Evolutionary conservation across 2,113 vertebrate species (phyloP), one percentile per base, ranked within the genome.

Genomic region (Phycodurus eques): DNA sequence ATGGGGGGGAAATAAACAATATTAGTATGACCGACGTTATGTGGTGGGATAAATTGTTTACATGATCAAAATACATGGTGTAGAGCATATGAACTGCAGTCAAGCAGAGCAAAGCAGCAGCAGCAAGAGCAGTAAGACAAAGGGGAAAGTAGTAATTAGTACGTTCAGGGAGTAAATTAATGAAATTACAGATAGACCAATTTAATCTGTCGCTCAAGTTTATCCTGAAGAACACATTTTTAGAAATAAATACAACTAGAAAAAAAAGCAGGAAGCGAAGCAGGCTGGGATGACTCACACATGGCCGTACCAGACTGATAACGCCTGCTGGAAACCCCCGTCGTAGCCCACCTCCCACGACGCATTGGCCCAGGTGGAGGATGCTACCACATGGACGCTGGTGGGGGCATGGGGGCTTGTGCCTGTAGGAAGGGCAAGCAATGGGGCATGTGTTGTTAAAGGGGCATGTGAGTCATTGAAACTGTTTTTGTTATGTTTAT

Each of bases 251-350:
- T 68, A 80, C 49, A 19, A 72, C 72, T 73, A 82, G 78, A 77
- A 81, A 76, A 78, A 77, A 92, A 95, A 96, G 95, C 95, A 93
- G 94, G 94, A 95, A 96, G 96, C 96, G 95, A 98, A 97, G 96
- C 96, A 94, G 96, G 96, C 96, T 92, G 91, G 95, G 95, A 95
- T 95, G 95, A 99, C 97, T 99, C 97, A 99, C 97, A 98, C 96
- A 98, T 95, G 95, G 94, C 96, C 97, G 89, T 99, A 99, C 98
- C 97, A 99, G 95, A 99, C 98, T 96, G 97, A 98, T 94, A 98
- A 98, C 95, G 96, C 97, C 96, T 99, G 96, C 92, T 95, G 95
- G 10, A 94, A 97, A 90, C 97, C 97, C 86, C 97, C 97, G n/a
- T 98, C 95, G 57, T 99, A 99, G 93, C 93, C 91, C 14, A 93